Base-by-base conservation (phyloP, 1,140 invertebrate genomes). In the Drosophila prosaltans region DNA sequence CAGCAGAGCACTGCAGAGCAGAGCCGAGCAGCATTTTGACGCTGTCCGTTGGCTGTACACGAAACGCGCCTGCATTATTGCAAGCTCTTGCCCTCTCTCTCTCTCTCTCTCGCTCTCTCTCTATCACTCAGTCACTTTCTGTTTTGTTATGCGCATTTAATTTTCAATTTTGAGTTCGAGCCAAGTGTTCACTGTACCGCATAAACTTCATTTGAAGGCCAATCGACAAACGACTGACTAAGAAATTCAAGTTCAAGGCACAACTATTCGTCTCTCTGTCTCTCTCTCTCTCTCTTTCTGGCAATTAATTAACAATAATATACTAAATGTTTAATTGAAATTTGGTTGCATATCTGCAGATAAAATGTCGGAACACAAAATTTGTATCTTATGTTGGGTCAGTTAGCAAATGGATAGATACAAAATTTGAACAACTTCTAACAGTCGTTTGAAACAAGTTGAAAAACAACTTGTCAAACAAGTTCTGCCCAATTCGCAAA, bases 171-270 rank as follows among this genome's bases (percentile, higher is more conserved):
- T 67, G 61, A 70, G 51, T 57, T 61, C 41, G 45, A 26, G 72
- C 26, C 36, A 43, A 40, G 64, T 51, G 45, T 28, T 73, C 58
- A 65, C 80, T 78, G 71, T 83, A 79, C 75, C 67, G 67, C 16
- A 59, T 7, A 59, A 83, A 74, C 80, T 69, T 79, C 68, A 71
- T 72, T 80, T 75, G 75, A 81, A 83, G 80, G 80, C 75, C 80
- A 61, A 40, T 60, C 28, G 41, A 41, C 28, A 30, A 30, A 30
- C 63, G 40, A 60, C 59, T 54, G n/a, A 45, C 69, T 66, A 40
- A 43, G 26, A 69, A 75, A 83, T 83, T 83, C 81, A 84, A 83
- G 80, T 83, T 83, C 80, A 83, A 83, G 80, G 80, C 68, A 11
- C 62, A 78, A 40, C 62, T 69, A 73, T 26, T 30, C 41, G 7